Evolutionary conservation across 2,888 invertebrate genomes (phyloP).

Genomic region (Mamestra brassicae): DNA sequence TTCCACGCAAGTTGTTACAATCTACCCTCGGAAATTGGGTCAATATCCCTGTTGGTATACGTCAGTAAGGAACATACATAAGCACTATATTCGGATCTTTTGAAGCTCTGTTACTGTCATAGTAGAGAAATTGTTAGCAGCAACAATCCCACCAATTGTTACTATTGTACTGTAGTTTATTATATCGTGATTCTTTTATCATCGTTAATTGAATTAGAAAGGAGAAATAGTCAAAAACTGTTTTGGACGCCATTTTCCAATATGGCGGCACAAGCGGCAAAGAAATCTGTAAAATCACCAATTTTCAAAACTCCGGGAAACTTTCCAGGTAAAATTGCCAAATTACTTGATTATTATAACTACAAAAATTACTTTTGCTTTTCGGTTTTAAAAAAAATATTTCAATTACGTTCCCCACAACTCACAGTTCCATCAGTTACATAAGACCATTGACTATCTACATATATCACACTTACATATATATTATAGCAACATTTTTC

Average conservation of each 20-base stretch:
- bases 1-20: slow-evolving; percentile 42
- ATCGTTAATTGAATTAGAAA: too few species aligned
- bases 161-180: too few species aligned
- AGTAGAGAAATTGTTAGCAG: background rate
- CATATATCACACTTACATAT: background rate
- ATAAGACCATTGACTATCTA: background rate
- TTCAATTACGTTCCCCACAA: background rate
- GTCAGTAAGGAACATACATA: slow-evolving; percentile 2
- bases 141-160: background rate
- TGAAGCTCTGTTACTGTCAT: slow-evolving; percentile 1
- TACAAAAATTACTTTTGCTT: background rate
- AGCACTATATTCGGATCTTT: slow-evolving; percentile 7
- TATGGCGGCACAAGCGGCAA: background rate
- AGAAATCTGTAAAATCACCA: background rate
- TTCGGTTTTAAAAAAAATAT: background rate
- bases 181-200: too few species aligned
- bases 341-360: too few species aligned
- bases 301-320: too few species aligned
- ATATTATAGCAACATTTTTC: background rate
- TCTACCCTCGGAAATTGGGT: slow-evolving; percentile 54
- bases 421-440: slow-evolving; percentile 1
- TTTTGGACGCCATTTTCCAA: background rate
- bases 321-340: too few species aligned
- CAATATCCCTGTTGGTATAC: slow-evolving; percentile 40
- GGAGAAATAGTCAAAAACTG: too few species aligned